phyloP scores from a whole-genome alignment of 2,888 invertebrate species.

The Cheilosia soror region DNA sequence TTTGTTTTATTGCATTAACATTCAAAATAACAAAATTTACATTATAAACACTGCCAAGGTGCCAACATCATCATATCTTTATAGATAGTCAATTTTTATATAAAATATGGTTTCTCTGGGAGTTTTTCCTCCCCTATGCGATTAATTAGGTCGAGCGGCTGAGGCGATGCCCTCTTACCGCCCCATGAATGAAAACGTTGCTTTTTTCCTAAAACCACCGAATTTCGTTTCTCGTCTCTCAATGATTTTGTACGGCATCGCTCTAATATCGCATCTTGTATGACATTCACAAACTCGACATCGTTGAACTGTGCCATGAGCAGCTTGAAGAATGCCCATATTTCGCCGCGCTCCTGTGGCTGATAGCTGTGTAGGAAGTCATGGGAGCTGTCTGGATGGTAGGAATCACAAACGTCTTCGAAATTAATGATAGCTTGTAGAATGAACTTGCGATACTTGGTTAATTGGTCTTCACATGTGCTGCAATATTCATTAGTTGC shows the following conservation, averaged over 20 bases:
- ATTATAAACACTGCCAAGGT: conserved; percentile 34
- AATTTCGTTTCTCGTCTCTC: conserved; percentile 81
- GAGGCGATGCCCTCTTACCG: conserved; percentile 80
- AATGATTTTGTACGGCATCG: conserved; percentile 80
- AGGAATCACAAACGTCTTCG: conserved; percentile 82
- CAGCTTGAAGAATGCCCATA: conserved; percentile 82
- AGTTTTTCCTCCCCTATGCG: conserved; percentile 51
- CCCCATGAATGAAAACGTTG: conserved; percentile 84
- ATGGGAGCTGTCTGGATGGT: conserved; percentile 65
- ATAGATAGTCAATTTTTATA: conserved; percentile 29
- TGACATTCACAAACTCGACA: conserved; percentile 80
- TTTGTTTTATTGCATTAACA: conserved; percentile 54
- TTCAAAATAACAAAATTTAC: conserved; percentile 45
- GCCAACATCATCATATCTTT: background rate
- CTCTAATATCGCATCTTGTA: conserved; percentile 81
- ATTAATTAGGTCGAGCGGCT: conserved; percentile 24
- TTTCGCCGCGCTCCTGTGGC: conserved; percentile 79
- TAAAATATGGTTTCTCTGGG: conserved; percentile 53
- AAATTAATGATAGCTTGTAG: conserved; percentile 81
- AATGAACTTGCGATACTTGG: conserved; percentile 81
- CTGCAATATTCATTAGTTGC: conserved; percentile 37
- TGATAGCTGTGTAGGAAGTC: conserved; percentile 78
- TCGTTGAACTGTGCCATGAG: conserved; percentile 82
- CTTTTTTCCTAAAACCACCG: conserved; percentile 82
- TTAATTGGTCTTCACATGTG: conserved; percentile 80